A percentile compares a stretch with the other conserved stretches of the same genome.
These are phyloP conservation scores for Gopherus evgoodei DNA, from an alignment of 2,113 vertebrate genomes.

Conservation along the genomic window DNA sequence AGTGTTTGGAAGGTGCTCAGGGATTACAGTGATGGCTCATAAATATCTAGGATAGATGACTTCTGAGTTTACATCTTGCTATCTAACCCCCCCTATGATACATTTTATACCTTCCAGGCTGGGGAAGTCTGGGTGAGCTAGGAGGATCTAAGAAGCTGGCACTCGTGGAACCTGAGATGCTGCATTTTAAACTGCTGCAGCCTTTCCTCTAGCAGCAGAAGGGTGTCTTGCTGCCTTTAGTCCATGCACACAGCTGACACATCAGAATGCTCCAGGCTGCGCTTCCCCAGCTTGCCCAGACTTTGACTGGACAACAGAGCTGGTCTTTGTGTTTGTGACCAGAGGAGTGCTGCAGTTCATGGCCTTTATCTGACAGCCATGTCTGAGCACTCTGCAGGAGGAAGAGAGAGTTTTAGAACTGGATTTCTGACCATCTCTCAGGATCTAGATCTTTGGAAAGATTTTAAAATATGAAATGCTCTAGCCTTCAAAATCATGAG, in stretches of 20 bases:
- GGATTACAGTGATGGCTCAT: neutral
- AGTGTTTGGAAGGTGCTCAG: neutral
- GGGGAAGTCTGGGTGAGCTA: neutral
- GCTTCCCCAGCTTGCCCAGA: neutral
- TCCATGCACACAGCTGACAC: rapidly evolving
- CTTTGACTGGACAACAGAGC: neutral
- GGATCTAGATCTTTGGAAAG: neutral
- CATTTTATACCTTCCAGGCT: neutral
- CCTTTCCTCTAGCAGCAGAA: neutral
- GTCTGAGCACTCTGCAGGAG: neutral
- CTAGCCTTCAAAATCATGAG: neutral
- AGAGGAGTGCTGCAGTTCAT: neutral
- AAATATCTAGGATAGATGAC: neutral
- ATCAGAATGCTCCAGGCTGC: neutral
- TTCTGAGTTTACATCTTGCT: neutral
- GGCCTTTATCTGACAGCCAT: neutral
- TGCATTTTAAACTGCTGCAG: neutral
- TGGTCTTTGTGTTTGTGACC: rapidly evolving
- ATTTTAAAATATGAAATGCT: neutral
- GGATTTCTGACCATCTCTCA: neutral
- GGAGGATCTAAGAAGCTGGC: neutral
- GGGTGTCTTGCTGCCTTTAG: neutral
- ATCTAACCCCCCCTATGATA: neutral
- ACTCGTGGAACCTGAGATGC: neutral
- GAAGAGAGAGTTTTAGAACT: neutral